Evolutionary conservation across 2,113 vertebrate genomes (phyloP), one percentile per base, ranked within the genome.

Genomic region (Lagenorhynchus albirostris): DNA sequence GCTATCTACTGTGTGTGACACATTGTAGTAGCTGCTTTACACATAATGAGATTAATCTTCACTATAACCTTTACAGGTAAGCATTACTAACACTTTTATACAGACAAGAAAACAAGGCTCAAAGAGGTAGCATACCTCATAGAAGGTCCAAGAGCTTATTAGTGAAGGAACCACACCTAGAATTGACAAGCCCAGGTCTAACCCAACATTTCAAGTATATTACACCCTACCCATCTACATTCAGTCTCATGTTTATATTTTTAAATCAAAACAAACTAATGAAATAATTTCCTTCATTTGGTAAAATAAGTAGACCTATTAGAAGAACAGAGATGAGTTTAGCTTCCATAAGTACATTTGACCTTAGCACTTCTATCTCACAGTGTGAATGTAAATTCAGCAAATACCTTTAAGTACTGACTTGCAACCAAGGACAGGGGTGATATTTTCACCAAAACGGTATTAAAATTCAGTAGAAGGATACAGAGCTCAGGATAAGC

Each of bases 261-360:
- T 84, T 79, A 95, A 93, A 83, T 63, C 50, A 85, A 95, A 86
- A 91, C 60, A 14, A 77, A 91, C 6, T 77, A 82, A 41, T 65
- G 25, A 38, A 91, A 94, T 85, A 15, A 82, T 68, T 95, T 91
- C 7, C 62, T 65, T 95, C 23, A 79, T 73, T 89, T 80, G 58
- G 10, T 92, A 90, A 93, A 93, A 89, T 55, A 60, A 60, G 31
- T 58, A 84, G 26, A 76, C 25, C 38, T 60, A 53, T 41, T 36
- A 85, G 14, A 44, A 76, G 96, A 74, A 70, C 0, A 84, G 29
- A 20, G 63, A 29, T 9, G 41, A 86, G 13, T 62, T 88, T 77
- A 38, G 29, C 9, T 94, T 94, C 36, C 50, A 88, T 15, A 90
- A 71, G 8, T 82, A 4, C 71, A n/a, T 41, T 53, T 74, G 36